These are phyloP conservation scores for Leptatherina wallacei DNA, from an alignment of 2,797 vertebrate genomes.

Conservation along the genomic window DNA sequence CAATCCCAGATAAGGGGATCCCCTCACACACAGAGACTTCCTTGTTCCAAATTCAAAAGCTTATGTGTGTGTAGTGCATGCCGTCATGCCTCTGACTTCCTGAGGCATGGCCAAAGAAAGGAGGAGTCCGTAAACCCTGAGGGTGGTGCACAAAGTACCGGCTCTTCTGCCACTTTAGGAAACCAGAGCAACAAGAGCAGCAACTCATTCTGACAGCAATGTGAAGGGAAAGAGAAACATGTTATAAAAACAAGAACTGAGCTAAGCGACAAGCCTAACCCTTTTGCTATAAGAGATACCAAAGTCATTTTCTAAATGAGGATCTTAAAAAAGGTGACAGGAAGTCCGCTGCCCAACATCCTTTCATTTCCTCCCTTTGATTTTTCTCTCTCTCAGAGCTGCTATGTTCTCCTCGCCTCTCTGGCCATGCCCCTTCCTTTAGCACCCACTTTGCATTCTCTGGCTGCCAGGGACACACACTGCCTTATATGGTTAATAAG, in stretches of 20 bases:
- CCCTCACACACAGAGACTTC: conserved; percentile 42
- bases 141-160: conserved; percentile 2
- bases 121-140: conserved; percentile 16
- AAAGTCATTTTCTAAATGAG: conserved; percentile 30
- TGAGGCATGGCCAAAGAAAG: conserved; percentile 33
- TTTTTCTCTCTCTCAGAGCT: conserved; percentile 64
- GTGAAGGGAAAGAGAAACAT: not conserved
- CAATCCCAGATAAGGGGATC: conserved; percentile 15
- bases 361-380: conserved; percentile 77
- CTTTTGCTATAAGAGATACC: not conserved
- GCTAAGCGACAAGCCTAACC: rapidly evolving
- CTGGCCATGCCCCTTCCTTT: conserved; percentile 83
- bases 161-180: conserved; percentile 2
- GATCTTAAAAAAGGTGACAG: conserved; percentile 63
- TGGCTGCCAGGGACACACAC: conserved; percentile 62
- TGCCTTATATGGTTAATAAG: conserved; percentile 89
- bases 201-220: not conserved
- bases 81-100: conserved; percentile 42
- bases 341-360: conserved; percentile 78
- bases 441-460: conserved; percentile 81
- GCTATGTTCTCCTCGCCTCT: conserved; percentile 50
- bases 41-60: conserved; percentile 35
- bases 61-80: conserved; percentile 13
- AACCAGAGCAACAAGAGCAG: not conserved
- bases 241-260: not conserved